Evolutionary conservation across 2,888 invertebrate genomes (phyloP), one percentile per base, ranked within the genome.

Genomic region (Ormia ochracea): DNA sequence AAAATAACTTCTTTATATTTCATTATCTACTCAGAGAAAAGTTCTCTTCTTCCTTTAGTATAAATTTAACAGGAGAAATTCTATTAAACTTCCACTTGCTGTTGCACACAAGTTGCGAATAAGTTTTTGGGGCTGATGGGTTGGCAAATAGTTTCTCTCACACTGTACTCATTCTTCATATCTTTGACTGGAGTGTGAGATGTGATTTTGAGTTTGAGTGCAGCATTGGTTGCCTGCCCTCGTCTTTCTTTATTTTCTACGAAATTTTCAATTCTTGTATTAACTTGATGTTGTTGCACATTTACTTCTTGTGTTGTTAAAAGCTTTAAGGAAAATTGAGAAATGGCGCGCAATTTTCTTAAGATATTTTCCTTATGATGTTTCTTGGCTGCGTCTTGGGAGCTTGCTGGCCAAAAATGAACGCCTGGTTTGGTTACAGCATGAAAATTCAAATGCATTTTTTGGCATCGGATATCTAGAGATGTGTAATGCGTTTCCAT

Each of bases 301-400:
- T 65, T 72, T 52, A 48, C 48, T 41, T 56, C 4, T 52, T 28
- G 41, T 14, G 1, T 10, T 38, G 21, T 19, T 33, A 28, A 31
- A 38, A 19, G n/a, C 23, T 45, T 9, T 4, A 52, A 63, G 12
- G 10, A 63, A 76, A 33, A 10, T 10, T 26, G 10, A 36, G 56
- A 80, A 68, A 33, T n/a, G 28, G 76, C 76, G 80, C 76, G 75
- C 76, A 80, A 73, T 56, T 75, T 75, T 76, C 76, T 70, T 66
- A 66, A 69, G 56, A 43, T n/a, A 52, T 54, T 75, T 41, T 33
- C n/a, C 28, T 14, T 74, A n/a, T 43, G 10, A 14, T 10, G 10
- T 56, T 58, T 50, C 17, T 54, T 48, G 17, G 10, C 19, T 23
- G 48, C 38, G 38, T 80, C 76, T 72, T 33, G 28, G 17, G 41